Conservation (phyloP, 2,113 vertebrate species). For the Xiphorhynchus elegans region DNA sequence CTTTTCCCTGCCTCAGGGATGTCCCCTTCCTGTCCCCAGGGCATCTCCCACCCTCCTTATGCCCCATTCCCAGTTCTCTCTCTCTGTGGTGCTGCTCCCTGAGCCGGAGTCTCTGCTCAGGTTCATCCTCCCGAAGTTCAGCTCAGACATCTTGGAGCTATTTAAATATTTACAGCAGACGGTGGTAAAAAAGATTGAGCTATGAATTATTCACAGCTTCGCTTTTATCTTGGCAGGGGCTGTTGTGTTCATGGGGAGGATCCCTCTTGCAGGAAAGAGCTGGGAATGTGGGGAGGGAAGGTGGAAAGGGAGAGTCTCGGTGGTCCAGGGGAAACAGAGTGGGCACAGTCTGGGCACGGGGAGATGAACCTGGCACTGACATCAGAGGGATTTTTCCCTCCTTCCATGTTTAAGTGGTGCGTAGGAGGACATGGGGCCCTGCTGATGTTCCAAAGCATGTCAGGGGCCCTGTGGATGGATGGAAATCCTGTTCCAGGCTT, state of each 20-base stretch:
- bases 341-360: accelerated
- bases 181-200: constrained; percentile 46
- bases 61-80: background rate
- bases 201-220: constrained; percentile 77
- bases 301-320: background rate
- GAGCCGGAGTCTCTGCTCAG: background rate
- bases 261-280: background rate
- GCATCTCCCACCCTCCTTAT: background rate
- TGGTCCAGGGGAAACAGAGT: accelerated
- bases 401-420: accelerated
- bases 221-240: constrained; percentile 69
- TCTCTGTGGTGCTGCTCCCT: background rate
- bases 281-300: background rate
- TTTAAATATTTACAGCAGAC: constrained; percentile 73
- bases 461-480: background rate
- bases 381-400: background rate
- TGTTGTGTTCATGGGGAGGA: background rate
- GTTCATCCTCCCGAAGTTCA: background rate
- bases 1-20: background rate
- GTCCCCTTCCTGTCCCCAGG: background rate
- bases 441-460: accelerated
- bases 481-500: background rate
- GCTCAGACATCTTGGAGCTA: constrained; percentile 48
- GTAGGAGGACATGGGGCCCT: accelerated
- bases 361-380: accelerated